phyloP scores from a whole-genome alignment of 1,140 invertebrate genomes.

The Vanessa atalanta region DNA sequence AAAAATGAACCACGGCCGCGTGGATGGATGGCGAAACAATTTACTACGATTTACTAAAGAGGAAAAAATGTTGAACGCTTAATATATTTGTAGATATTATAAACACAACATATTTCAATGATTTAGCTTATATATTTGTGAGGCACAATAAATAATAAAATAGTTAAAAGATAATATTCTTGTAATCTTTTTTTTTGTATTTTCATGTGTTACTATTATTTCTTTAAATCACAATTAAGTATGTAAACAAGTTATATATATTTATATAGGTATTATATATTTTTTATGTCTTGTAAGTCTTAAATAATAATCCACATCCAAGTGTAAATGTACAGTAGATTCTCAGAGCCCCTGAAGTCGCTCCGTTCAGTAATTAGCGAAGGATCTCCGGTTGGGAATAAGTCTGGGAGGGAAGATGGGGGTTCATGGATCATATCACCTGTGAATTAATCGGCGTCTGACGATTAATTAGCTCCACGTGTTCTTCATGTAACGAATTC shows the following conservation, averaged over 20 bases:
- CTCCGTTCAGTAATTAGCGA: conserved; percentile 57
- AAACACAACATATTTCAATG: neutral
- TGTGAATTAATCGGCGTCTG: conserved; percentile 77
- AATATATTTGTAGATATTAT: neutral
- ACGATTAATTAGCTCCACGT: conserved; percentile 75
- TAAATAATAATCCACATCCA: neutral
- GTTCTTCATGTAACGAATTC: conserved; percentile 27
- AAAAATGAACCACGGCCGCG: conserved; percentile 73
- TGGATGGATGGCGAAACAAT: conserved; percentile 62
- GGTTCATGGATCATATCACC: conserved; percentile 73
- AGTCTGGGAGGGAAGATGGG: conserved; percentile 29
- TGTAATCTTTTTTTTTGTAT: too few species aligned
- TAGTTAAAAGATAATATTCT: too few species aligned
- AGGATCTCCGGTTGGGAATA: conserved; percentile 33
- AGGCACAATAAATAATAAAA: too few species aligned
- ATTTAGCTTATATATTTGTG: too few species aligned
- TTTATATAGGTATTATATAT: neutral
- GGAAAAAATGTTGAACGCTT: conserved; percentile 5
- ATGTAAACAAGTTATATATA: neutral
- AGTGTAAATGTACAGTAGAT: conserved; percentile 27
- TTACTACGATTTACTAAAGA: conserved; percentile 54
- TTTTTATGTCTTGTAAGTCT: neutral
- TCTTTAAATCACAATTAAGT: neutral
- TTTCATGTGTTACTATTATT: neutral
- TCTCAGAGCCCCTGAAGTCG: conserved; percentile 31